phyloP scores from a whole-genome alignment of 2,888 invertebrate genomes.

The Eupsilia transversa region DNA sequence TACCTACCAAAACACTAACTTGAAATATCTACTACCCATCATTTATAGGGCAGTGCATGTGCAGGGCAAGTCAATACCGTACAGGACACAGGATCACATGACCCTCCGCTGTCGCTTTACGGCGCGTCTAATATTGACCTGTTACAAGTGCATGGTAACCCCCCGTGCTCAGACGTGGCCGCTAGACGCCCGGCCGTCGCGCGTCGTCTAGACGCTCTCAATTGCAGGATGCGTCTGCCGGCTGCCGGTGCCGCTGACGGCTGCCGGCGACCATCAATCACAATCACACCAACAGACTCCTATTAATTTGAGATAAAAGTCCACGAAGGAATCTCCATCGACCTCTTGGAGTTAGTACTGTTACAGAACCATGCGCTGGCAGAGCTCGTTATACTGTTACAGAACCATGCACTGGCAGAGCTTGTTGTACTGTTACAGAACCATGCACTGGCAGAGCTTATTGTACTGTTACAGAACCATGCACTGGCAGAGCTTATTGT shows the following conservation, averaged over 20 bases:
- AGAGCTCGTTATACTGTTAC: too few species aligned
- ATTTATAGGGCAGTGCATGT: not conserved
- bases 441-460: too few species aligned
- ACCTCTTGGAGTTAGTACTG: not conserved
- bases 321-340: not conserved
- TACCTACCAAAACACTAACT: not conserved
- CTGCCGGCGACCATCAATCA: conserved; percentile 59
- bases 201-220: conserved; percentile 67
- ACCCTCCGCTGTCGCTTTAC: too few species aligned
- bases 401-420: too few species aligned
- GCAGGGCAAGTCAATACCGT: not conserved
- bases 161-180: not conserved
- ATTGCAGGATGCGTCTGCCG: conserved; percentile 66
- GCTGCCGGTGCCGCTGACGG: conserved; percentile 28
- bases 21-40: not conserved
- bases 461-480: too few species aligned
- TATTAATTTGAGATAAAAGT: conserved; percentile 37
- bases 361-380: too few species aligned
- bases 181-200: conserved; percentile 12
- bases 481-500: too few species aligned
- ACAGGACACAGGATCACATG: not conserved
- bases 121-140: too few species aligned
- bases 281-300: conserved; percentile 58
- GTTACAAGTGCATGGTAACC: not conserved
- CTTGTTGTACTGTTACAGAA: too few species aligned